Conservation (phyloP, 2,113 vertebrate genomes). For the Datnioides undecimradiatus region DNA sequence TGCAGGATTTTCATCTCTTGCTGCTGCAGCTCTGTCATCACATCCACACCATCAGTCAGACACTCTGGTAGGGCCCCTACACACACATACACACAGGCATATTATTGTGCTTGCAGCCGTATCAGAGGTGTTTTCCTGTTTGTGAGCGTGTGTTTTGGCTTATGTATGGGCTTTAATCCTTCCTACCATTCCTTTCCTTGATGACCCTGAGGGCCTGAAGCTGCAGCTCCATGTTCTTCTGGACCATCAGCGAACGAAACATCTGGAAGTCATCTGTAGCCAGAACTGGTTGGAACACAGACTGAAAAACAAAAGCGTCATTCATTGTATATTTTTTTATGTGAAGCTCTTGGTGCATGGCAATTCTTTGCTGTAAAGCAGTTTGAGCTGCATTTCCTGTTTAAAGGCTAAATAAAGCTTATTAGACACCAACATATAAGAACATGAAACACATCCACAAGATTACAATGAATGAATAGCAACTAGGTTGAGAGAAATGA, state of each 20-base stretch:
- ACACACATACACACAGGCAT: conserved; percentile 28
- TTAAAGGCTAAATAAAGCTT: too few relatives aligned
- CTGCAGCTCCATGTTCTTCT: conserved; percentile 98
- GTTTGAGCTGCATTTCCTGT: too few relatives aligned
- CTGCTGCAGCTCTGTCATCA: conserved; percentile 93
- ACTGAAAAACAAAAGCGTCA: conserved; percentile 77
- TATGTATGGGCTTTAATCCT: neutral
- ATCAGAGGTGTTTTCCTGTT: neutral
- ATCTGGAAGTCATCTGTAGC: conserved; percentile 96
- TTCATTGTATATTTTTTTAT: too few relatives aligned
- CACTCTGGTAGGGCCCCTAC: conserved; percentile 94
- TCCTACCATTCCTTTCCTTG: conserved; percentile 93
- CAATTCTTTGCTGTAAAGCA: too few relatives aligned
- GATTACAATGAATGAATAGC: neutral
- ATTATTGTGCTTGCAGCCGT: neutral
- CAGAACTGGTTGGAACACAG: conserved; percentile 92
- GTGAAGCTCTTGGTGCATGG: too few relatives aligned
- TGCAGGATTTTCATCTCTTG: conserved; percentile 96
- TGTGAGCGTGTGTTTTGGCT: neutral
- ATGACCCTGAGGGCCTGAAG: conserved; percentile 96
- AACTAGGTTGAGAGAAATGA: neutral
- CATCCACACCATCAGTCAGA: conserved; percentile 92
- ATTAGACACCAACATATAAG: neutral
- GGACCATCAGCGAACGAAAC: conserved; percentile 96
- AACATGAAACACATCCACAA: neutral